These are phyloP conservation scores for Hemiscyllium ocellatum DNA, from an alignment of 2,113 vertebrate genomes.

Conservation along the genomic window DNA sequence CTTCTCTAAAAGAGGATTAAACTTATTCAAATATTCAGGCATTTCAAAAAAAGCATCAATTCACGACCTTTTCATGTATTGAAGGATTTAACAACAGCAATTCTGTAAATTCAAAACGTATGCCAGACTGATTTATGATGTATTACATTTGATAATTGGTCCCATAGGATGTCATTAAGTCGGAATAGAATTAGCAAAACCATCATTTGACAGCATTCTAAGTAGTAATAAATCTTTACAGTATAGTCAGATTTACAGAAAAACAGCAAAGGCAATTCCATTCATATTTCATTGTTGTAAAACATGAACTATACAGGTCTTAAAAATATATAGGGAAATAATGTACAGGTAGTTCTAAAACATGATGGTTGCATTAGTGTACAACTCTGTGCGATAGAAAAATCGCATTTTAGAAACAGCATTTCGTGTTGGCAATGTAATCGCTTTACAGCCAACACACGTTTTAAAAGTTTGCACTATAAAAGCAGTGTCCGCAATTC, in stretches of 20 bases:
- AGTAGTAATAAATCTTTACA: slow-evolving; percentile 12
- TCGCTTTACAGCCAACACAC: too few relatives aligned
- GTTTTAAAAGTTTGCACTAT: too few relatives aligned
- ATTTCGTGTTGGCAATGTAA: too few relatives aligned
- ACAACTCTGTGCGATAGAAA: too few relatives aligned
- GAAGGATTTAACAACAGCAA: not conserved
- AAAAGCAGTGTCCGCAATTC: too few relatives aligned
- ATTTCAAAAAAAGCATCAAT: not conserved
- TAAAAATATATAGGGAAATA: not conserved
- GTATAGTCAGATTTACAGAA: not conserved
- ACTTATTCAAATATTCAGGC: not conserved
- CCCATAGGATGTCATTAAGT: not conserved
- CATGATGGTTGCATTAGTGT: too few relatives aligned
- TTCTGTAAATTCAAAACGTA: not conserved
- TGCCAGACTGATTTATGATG: not conserved
- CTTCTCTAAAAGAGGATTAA: not conserved
- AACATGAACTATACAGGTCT: not conserved
- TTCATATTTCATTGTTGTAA: not conserved
- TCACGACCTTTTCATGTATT: not conserved
- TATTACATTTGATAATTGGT: not conserved
- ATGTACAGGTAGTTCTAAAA: not conserved
- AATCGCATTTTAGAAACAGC: too few relatives aligned
- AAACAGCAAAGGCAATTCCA: not conserved
- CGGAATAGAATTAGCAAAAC: not conserved
- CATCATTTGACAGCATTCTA: not conserved